Conservation (phyloP, 2,888 invertebrate genomes). For the Neoitamus cyanurus region DNA sequence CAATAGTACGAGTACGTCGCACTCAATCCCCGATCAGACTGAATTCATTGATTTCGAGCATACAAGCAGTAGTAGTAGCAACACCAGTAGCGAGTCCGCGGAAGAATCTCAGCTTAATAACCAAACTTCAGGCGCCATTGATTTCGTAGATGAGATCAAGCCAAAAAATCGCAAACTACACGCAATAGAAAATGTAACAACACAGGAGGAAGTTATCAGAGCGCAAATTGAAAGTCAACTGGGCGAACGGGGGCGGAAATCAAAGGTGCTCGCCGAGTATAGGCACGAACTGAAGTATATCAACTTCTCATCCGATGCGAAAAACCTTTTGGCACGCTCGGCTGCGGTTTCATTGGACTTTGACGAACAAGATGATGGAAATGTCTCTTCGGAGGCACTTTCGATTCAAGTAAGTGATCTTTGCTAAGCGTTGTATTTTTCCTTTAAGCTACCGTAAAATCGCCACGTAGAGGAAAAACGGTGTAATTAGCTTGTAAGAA, state of each 20-base stretch:
- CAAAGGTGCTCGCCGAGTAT: constrained; percentile 63
- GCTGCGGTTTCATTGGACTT: constrained; percentile 55
- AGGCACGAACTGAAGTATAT: constrained; percentile 61
- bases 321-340: constrained; percentile 62
- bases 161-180: not conserved
- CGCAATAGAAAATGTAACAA: constrained; percentile 60
- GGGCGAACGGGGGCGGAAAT: constrained; percentile 60
- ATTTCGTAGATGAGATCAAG: not conserved
- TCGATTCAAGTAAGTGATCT: constrained; percentile 56
- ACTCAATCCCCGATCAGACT: constrained; percentile 23
- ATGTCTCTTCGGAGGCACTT: constrained; percentile 63
- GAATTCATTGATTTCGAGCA: constrained; percentile 32
- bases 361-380: constrained; percentile 60
- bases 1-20: not conserved
- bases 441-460: not conserved
- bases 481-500: not conserved
- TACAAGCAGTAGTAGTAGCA: constrained; percentile 31
- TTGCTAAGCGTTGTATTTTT: not conserved
- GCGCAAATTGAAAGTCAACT: constrained; percentile 49
- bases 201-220: constrained; percentile 56
- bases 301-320: constrained; percentile 61
- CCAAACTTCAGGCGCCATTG: constrained; percentile 15
- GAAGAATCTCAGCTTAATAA: not conserved
- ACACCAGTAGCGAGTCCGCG: constrained; percentile 18
- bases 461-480: not conserved